Conservation (phyloP, 2,888 invertebrate genomes). For the Torymus aiolomorphi region DNA sequence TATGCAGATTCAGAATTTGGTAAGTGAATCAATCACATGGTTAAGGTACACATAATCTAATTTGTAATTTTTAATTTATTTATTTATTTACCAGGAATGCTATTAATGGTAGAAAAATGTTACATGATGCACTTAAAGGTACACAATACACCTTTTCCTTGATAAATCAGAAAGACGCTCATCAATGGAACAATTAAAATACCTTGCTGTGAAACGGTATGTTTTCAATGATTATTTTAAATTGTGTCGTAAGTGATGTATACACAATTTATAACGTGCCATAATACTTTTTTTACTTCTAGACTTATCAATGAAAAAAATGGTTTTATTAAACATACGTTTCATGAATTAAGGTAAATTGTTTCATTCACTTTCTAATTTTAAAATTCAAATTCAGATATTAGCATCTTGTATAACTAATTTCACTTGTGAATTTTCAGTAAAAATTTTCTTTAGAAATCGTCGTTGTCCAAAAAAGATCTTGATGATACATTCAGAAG, state of each 20-base stretch:
- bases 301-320: slow-evolving; percentile 95
- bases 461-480: slow-evolving; percentile 94
- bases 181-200: slow-evolving; percentile 95
- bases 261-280: slow-evolving; percentile 46
- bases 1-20: no score
- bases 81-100: no score
- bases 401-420: slow-evolving; percentile 10
- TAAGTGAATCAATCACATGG: no score
- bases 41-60: no score
- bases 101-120: no score
- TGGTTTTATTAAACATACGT: slow-evolving; percentile 91
- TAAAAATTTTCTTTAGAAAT: slow-evolving; percentile 92
- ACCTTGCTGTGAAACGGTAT: slow-evolving; percentile 96
- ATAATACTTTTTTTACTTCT: slow-evolving; percentile 67
- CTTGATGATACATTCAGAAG: slow-evolving; percentile 96
- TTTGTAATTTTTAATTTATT: no score
- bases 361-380: no score
- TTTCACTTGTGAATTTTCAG: no score
- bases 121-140: no score
- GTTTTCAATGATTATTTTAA: slow-evolving; percentile 60
- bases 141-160: no score
- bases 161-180: slow-evolving; percentile 92
- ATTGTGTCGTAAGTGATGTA: slow-evolving; percentile 48
- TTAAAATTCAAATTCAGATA: slow-evolving; percentile 69
- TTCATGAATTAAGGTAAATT: slow-evolving; percentile 84